Evolutionary conservation across 1,140 invertebrate genomes (phyloP).

Genomic region (Hermetia illucens): DNA sequence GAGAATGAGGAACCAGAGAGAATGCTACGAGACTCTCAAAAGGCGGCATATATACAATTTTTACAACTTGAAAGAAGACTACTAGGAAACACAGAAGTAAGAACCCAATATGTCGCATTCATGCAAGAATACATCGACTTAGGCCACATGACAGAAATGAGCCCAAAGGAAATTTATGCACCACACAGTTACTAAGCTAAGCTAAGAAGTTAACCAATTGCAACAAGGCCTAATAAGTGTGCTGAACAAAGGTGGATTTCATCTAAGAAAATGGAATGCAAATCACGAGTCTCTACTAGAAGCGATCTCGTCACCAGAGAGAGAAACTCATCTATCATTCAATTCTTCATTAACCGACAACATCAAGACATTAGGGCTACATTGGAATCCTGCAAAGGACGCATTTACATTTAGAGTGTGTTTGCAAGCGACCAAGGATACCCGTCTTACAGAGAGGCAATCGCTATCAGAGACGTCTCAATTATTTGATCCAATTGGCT

Average conservation of each 20-base stretch:
- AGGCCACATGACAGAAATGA: too few species aligned
- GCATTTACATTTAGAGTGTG: too few species aligned
- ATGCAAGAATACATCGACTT: too few species aligned
- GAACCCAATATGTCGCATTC: too few species aligned
- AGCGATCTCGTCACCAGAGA: background rate
- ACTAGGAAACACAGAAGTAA: too few species aligned
- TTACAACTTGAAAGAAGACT: too few species aligned
- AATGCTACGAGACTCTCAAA: too few species aligned
- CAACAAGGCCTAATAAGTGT: slow-evolving; percentile 8
- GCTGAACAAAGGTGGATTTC: slow-evolving; percentile 11
- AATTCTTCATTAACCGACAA: background rate
- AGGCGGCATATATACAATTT: too few species aligned
- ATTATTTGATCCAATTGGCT: slow-evolving; percentile 17
- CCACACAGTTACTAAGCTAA: too few species aligned
- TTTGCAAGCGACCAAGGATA: slow-evolving; percentile 8
- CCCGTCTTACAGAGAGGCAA: slow-evolving; percentile 11
- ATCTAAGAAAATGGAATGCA: slow-evolving; percentile 14
- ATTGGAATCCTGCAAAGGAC: too few species aligned
- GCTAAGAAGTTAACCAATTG: slow-evolving; percentile 15
- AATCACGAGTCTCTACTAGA: slow-evolving; percentile 7
- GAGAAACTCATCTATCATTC: background rate
- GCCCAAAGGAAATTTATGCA: too few species aligned
- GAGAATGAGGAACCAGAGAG: too few species aligned
- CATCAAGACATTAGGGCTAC: slow-evolving; percentile 10
- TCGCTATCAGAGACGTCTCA: slow-evolving; percentile 20